These are phyloP conservation scores for Lumbricus terrestris DNA, from an alignment of 2,888 invertebrate genomes.

Conservation along the genomic window DNA sequence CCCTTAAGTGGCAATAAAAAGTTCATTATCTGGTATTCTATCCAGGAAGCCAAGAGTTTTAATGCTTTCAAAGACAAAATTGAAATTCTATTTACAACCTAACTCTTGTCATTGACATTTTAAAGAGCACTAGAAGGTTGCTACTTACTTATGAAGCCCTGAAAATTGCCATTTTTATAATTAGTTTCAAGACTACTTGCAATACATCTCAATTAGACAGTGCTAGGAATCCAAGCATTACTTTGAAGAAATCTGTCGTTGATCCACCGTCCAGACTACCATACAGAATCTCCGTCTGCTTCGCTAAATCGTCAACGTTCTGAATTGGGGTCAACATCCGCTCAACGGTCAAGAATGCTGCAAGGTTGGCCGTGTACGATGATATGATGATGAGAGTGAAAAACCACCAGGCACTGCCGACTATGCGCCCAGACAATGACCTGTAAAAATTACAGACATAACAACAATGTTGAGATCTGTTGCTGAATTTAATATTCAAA, in stretches of 20 bases:
- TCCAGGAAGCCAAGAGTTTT: too few relatives aligned
- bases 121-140: too few relatives aligned
- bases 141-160: neutral
- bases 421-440: constrained; percentile 88
- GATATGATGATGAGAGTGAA: constrained; percentile 96
- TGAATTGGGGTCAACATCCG: constrained; percentile 92
- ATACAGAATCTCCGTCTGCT: constrained; percentile 64
- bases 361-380: constrained; percentile 94
- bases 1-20: too few relatives aligned
- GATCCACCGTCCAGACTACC: constrained; percentile 75
- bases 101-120: too few relatives aligned
- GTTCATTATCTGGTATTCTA: too few relatives aligned
- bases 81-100: too few relatives aligned
- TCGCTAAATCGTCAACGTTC: constrained; percentile 83
- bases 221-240: constrained; percentile 48
- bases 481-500: neutral
- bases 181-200: neutral
- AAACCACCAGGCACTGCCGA: constrained; percentile 99
- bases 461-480: neutral
- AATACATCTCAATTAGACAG: neutral
- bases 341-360: constrained; percentile 92
- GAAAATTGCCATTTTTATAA: neutral
- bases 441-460: constrained; percentile 58
- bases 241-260: constrained; percentile 84
- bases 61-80: too few relatives aligned